Evolutionary conservation across 2,888 invertebrate genomes (phyloP).

Genomic region (Pristionchus japonicus): DNA sequence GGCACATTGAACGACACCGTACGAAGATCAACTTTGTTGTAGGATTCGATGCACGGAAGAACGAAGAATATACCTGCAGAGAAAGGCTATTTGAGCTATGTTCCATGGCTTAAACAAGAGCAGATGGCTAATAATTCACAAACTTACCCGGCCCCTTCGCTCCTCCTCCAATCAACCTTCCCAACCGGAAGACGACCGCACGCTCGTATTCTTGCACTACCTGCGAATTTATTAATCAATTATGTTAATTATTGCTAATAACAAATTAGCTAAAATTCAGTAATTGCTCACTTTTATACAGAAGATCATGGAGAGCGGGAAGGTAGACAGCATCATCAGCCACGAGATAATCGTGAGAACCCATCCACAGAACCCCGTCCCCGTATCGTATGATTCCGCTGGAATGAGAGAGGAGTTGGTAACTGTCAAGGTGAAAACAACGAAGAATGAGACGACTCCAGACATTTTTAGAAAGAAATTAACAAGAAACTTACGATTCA

Average conservation of each 20-base stretch:
- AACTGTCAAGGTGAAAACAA: not conserved
- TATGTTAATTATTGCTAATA: not conserved
- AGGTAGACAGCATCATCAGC: constrained; percentile 62
- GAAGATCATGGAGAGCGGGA: constrained; percentile 68
- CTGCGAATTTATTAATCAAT: not conserved
- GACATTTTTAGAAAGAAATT: not conserved
- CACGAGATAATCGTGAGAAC: constrained; percentile 65
- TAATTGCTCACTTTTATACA: constrained; percentile 62
- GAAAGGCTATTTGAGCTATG: not conserved
- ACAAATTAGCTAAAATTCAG: no score
- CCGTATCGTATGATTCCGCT: constrained; percentile 73
- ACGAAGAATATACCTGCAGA: constrained; percentile 65
- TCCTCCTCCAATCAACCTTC: constrained; percentile 83
- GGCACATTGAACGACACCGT: constrained; percentile 96
- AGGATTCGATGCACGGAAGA: constrained; percentile 89
- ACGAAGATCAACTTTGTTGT: constrained; percentile 91
- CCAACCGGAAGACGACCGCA: constrained; percentile 89
- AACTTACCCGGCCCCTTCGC: constrained; percentile 79
- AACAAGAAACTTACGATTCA: constrained; percentile 63
- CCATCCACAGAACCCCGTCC: constrained; percentile 70
- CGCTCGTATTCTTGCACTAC: constrained; percentile 79
- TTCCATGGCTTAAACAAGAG: no score
- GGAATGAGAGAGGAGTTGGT: constrained; percentile 50
- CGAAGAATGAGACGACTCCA: not conserved
- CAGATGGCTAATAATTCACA: no score